These are phyloP conservation scores for Platycercus adscitus DNA, from an alignment of 2,113 vertebrate species.

Conservation along the genomic window DNA sequence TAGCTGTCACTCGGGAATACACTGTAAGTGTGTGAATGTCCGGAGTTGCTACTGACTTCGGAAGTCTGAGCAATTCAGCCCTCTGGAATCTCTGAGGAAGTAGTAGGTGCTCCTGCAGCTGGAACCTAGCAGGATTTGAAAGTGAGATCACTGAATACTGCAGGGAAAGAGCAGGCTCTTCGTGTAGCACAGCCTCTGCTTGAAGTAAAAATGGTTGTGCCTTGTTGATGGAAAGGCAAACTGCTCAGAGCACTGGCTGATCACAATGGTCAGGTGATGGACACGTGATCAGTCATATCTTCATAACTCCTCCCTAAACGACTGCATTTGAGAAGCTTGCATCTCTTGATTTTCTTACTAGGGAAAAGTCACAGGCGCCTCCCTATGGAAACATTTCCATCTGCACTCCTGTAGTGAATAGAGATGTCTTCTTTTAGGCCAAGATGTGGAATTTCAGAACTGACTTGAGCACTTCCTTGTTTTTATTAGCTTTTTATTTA, in stretches of 20 bases:
- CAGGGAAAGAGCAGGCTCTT: not conserved
- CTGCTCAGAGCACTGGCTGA: not conserved
- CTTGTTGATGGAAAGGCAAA: not conserved
- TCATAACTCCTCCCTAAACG: accelerated
- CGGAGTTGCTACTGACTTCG: accelerated
- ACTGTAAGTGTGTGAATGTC: not conserved
- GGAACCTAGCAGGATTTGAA: not conserved
- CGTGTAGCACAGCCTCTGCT: not conserved
- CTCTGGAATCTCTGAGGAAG: accelerated
- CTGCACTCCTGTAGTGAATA: not conserved
- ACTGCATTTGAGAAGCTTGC: not conserved
- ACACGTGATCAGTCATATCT: accelerated
- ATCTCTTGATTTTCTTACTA: not conserved
- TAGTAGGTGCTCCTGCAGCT: not conserved
- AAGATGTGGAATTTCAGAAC: not conserved
- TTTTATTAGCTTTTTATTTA: not conserved
- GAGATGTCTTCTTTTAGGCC: not conserved
- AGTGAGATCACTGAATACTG: accelerated
- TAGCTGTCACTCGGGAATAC: not conserved
- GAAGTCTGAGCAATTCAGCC: not conserved
- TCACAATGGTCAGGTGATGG: accelerated
- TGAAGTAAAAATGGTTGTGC: not conserved
- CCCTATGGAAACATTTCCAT: not conserved
- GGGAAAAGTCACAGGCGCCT: not conserved
- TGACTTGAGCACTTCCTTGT: not conserved